Evolutionary conservation across 1,140 invertebrate genomes (phyloP).

Genomic region (Adelges cooleyi): DNA sequence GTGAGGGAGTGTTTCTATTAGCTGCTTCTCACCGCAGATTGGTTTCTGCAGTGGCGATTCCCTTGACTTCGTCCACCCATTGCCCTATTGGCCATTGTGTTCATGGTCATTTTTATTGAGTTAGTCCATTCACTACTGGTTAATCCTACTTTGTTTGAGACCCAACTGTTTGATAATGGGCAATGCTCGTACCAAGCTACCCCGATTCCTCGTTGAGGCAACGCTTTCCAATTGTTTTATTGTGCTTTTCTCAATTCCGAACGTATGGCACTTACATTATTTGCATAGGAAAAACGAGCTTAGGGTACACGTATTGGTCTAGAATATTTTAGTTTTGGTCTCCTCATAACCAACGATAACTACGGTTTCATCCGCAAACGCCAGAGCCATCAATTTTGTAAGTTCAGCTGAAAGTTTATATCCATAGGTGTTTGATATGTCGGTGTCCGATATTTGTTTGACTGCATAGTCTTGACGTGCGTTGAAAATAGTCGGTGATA

Average conservation of each 20-base stretch:
- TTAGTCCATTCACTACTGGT: background rate
- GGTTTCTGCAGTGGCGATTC: background rate
- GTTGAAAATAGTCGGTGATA: background rate
- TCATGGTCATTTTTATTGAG: background rate
- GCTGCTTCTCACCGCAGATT: background rate
- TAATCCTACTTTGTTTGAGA: background rate
- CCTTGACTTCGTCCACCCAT: background rate
- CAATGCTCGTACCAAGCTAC: background rate
- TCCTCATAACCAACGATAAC: too few relatives aligned
- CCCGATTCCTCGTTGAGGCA: too few relatives aligned
- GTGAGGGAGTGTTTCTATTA: too few relatives aligned
- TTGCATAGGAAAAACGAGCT: too few relatives aligned
- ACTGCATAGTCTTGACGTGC: background rate
- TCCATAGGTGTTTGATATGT: background rate
- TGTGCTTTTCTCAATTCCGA: background rate
- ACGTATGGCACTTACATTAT: background rate
- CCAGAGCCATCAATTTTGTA: too few relatives aligned
- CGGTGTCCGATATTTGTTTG: background rate
- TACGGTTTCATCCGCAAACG: too few relatives aligned
- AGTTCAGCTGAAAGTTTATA: too few relatives aligned
- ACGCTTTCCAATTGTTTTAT: background rate
- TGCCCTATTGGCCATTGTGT: too few relatives aligned
- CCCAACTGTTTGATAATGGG: background rate
- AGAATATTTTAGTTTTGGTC: too few relatives aligned
- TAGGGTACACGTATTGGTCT: too few relatives aligned